Evolutionary conservation across 2,113 vertebrate genomes (phyloP).

Genomic region (Abramis brama): DNA sequence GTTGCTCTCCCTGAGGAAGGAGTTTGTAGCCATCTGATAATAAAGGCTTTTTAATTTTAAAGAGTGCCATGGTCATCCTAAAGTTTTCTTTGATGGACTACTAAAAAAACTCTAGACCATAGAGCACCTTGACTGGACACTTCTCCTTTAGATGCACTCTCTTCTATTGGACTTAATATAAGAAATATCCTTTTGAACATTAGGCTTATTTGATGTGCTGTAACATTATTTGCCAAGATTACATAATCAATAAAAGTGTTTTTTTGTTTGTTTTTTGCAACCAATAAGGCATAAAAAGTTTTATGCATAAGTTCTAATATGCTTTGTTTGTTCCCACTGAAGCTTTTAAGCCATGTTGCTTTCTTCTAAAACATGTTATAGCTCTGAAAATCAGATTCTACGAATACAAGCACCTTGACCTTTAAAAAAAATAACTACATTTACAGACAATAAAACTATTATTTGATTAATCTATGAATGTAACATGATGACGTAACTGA

Average conservation of each 20-base stretch:
- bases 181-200: background rate
- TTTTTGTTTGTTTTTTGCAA: background rate
- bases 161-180: background rate
- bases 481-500: constrained; percentile 3
- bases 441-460: background rate
- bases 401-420: background rate
- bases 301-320: background rate
- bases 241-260: background rate
- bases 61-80: background rate
- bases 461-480: constrained; percentile 15
- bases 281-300: background rate
- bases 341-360: background rate
- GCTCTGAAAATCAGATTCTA: background rate
- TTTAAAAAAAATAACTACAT: background rate
- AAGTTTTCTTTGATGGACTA: background rate
- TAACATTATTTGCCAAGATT: background rate
- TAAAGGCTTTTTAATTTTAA: background rate
- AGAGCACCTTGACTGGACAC: background rate
- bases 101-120: background rate
- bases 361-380: background rate
- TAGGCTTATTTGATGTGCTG: background rate
- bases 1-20: no score
- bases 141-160: background rate
- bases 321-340: background rate
- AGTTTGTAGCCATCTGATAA: background rate